Conservation (phyloP, 1,140 invertebrate genomes). For the Drosophila nebulosa region DNA sequence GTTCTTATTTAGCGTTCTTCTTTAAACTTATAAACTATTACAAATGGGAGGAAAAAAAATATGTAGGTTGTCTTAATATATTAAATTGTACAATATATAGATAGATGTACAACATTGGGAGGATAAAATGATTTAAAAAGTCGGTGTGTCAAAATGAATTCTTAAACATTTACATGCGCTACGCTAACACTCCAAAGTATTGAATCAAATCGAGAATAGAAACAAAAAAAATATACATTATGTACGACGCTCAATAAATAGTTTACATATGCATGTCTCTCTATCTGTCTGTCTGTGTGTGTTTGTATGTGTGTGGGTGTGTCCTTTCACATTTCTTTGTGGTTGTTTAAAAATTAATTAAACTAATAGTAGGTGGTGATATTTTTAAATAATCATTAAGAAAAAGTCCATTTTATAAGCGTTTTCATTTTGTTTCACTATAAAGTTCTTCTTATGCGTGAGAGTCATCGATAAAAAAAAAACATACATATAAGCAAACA, state of each 20-base stretch:
- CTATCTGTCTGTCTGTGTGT: background rate
- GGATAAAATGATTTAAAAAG: background rate
- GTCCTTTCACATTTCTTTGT: conserved; percentile 16
- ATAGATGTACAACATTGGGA: background rate
- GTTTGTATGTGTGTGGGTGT: conserved; percentile 9
- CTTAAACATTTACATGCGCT: background rate
- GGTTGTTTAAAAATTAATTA: conserved; percentile 37
- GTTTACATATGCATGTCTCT: conserved; percentile 44
- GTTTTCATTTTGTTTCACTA: conserved; percentile 68
- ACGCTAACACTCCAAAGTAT: background rate
- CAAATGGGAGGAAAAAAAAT: conserved; percentile 33
- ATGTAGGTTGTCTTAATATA: conserved; percentile 27
- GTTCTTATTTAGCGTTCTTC: conserved; percentile 10
- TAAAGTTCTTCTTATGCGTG: conserved; percentile 14
- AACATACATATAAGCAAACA: background rate
- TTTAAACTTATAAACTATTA: conserved; percentile 16
- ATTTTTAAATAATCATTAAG: conserved; percentile 55
- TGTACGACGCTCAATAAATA: conserved; percentile 44
- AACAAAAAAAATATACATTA: background rate
- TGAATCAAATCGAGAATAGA: background rate
- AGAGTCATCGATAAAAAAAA: background rate
- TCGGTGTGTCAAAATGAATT: background rate
- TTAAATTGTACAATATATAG: conserved; percentile 30
- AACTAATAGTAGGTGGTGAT: conserved; percentile 33
- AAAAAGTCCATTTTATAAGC: conserved; percentile 71